phyloP scores from a whole-genome alignment of 1,140 invertebrate species.

The Druon quercuslanigerum region DNA sequence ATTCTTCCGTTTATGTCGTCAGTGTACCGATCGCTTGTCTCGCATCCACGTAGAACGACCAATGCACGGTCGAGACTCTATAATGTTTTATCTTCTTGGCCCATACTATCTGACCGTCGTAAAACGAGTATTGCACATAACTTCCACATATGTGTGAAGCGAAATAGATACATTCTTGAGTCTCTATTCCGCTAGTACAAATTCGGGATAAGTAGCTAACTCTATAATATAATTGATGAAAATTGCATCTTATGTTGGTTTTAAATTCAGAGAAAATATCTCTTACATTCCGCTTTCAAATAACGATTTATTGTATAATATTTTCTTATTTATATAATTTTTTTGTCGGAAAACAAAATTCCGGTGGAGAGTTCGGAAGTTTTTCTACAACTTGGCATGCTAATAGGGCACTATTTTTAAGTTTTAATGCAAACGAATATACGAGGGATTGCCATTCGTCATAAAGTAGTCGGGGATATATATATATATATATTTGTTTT shows the following conservation, averaged over 20 bases:
- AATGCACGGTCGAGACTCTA: conserved; percentile 5
- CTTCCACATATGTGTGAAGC: neutral
- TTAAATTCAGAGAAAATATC: neutral
- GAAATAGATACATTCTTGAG: conserved; percentile 18
- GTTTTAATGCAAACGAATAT: too few relatives aligned
- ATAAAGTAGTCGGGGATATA: too few relatives aligned
- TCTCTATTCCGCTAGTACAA: neutral
- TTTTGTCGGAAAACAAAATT: too few relatives aligned
- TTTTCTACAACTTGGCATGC: too few relatives aligned
- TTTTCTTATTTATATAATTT: too few relatives aligned
- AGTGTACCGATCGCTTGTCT: conserved; percentile 22
- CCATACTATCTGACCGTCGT: conserved; percentile 28
- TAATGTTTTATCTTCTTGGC: conserved; percentile 16
- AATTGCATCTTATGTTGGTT: neutral
- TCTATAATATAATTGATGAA: conserved; percentile 14
- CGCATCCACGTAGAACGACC: conserved; percentile 21
- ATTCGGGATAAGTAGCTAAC: conserved; percentile 15
- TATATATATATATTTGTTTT: too few relatives aligned
- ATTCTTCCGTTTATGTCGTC: conserved; percentile 22
- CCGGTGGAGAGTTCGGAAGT: too few relatives aligned
- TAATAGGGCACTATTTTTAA: too few relatives aligned
- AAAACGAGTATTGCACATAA: conserved; percentile 8
- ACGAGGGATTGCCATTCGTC: too few relatives aligned
- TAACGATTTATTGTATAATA: too few relatives aligned
- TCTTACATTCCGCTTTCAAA: neutral